These are phyloP conservation scores for Poecilia wingei DNA, from an alignment of 2,797 vertebrate genomes.

Conservation along the genomic window DNA sequence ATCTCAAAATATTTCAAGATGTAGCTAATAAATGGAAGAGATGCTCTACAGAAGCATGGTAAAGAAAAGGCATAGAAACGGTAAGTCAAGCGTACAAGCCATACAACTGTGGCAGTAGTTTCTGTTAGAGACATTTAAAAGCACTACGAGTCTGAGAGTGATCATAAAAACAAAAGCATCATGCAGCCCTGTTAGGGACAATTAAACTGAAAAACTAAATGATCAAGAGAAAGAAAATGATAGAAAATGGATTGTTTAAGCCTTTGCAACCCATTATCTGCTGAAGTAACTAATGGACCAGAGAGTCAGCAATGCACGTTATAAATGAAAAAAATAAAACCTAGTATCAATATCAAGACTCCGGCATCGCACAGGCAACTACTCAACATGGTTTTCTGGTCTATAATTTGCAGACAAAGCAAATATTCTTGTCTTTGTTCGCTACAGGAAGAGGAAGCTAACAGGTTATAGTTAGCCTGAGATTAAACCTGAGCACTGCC, in stretches of 20 bases:
- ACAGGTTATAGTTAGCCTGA: slow-evolving; percentile 47
- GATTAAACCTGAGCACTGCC: slow-evolving; percentile 62
- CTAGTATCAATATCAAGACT: slow-evolving; percentile 54
- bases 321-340: slow-evolving; percentile 33
- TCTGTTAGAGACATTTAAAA: neutral
- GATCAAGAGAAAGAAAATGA: slow-evolving; percentile 6
- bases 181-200: slow-evolving; percentile 3
- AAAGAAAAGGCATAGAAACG: neutral
- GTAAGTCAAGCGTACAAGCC: neutral
- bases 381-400: slow-evolving; percentile 32
- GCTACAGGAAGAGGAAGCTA: slow-evolving; percentile 28
- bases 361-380: slow-evolving; percentile 32
- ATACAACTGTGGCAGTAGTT: neutral
- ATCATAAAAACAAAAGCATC: slow-evolving; percentile 2
- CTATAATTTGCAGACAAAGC: slow-evolving; percentile 19
- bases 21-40: neutral
- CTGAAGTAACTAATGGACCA: slow-evolving; percentile 33
- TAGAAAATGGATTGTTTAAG: slow-evolving; percentile 18
- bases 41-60: neutral
- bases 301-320: slow-evolving; percentile 17
- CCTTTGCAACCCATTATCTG: slow-evolving; percentile 40
- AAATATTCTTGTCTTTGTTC: slow-evolving; percentile 39
- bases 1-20: neutral
- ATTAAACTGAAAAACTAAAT: slow-evolving; percentile 15
- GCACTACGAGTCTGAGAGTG: neutral